A percentile compares a stretch with the other conserved stretches of the same genome.
Evolutionary conservation across 2,797 vertebrate species (phyloP).

Genomic region (Simalia tracyae): DNA sequence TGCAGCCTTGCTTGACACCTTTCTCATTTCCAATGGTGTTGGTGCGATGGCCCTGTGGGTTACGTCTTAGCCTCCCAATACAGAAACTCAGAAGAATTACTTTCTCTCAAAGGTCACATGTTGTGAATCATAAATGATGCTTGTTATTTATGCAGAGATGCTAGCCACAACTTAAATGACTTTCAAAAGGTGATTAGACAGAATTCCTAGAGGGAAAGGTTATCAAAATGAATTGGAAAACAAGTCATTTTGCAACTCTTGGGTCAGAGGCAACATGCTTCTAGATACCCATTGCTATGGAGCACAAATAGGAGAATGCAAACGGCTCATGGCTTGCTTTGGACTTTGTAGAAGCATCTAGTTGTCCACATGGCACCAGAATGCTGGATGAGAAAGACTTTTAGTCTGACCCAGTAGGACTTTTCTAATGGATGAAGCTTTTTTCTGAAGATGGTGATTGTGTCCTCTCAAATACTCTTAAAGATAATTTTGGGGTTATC

Average conservation of each 20-base stretch:
- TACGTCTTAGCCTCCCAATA: background rate
- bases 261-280: background rate
- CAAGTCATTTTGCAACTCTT: background rate
- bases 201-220: background rate
- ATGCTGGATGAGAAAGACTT: background rate
- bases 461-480: background rate
- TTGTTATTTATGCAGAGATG: background rate
- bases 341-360: background rate
- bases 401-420: background rate
- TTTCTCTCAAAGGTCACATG: background rate
- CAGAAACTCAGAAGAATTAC: background rate
- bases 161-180: background rate
- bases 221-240: background rate
- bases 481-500: background rate
- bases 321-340: background rate
- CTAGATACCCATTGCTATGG: background rate
- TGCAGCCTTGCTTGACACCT: no score
- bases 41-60: no score
- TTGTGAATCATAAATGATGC: background rate
- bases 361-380: background rate
- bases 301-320: background rate
- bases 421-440: background rate
- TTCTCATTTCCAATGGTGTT: no score
- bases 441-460: background rate
- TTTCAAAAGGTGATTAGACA: background rate